These are phyloP conservation scores for Mormoops blainvillei DNA, from an alignment of 2,113 vertebrate species.

Conservation along the genomic window DNA sequence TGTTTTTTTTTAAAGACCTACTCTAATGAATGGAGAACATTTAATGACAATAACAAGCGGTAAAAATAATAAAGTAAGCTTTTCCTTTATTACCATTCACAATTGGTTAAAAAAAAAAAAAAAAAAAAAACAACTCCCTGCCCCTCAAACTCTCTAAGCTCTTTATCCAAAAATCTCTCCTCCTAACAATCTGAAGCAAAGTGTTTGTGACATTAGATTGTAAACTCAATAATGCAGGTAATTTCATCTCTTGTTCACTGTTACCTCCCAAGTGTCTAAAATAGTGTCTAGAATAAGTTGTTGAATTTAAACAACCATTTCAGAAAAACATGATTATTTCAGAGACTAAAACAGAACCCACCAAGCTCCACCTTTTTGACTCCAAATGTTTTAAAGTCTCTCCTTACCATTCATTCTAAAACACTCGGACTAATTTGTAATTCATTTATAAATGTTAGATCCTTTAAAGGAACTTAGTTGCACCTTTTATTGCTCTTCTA, in stretches of 20 bases:
- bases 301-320: slow-evolving; percentile 6
- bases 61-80: slow-evolving; percentile 31
- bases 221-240: not conserved
- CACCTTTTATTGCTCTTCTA: slow-evolving; percentile 24
- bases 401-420: slow-evolving; percentile 29
- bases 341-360: not conserved
- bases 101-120: too few relatives aligned
- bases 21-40: not conserved
- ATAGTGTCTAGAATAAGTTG: not conserved
- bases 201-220: not conserved
- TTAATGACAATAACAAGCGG: not conserved
- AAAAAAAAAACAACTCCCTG: not conserved
- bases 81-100: not conserved
- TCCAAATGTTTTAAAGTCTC: slow-evolving; percentile 19
- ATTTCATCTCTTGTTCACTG: not conserved
- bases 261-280: not conserved
- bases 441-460: slow-evolving; percentile 39
- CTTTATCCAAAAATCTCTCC: not conserved
- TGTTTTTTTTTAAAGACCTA: not conserved
- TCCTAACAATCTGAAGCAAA: not conserved
- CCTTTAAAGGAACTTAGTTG: slow-evolving; percentile 9
- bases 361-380: not conserved
- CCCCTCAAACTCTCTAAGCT: not conserved
- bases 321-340: slow-evolving; percentile 23
- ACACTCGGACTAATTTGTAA: slow-evolving; percentile 20